phyloP scores from a whole-genome alignment of 1,140 invertebrate genomes.

The Chrysomallon squamiferum region DNA sequence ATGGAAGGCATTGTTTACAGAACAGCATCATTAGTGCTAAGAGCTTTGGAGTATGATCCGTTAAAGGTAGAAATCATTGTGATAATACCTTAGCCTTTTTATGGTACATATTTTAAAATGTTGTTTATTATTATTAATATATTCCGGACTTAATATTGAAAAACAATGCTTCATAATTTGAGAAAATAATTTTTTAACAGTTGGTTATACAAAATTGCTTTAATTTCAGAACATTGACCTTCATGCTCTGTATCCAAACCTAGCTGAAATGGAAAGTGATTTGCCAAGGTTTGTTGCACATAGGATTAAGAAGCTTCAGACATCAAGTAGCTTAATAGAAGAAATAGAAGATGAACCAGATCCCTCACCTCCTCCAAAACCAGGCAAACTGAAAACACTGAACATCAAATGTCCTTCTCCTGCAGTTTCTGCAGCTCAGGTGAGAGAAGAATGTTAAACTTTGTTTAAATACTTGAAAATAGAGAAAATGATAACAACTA shows the following conservation, averaged over 20 bases:
- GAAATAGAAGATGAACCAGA: conserved; percentile 74
- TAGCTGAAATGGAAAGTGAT: conserved; percentile 75
- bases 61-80: conserved; percentile 70
- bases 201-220: too few relatives aligned
- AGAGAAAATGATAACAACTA: too few relatives aligned
- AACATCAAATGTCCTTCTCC: conserved; percentile 30
- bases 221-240: conserved; percentile 78
- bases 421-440: conserved; percentile 19
- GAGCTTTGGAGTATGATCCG: conserved; percentile 79
- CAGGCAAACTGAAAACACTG: conserved; percentile 48
- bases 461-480: too few relatives aligned
- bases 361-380: conserved; percentile 66
- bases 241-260: conserved; percentile 73
- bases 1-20: conserved; percentile 78
- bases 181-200: too few relatives aligned
- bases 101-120: too few relatives aligned
- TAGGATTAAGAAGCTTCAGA: conserved; percentile 76
- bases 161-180: too few relatives aligned
- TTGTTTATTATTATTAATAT: too few relatives aligned
- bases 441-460: conserved; percentile 22
- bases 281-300: conserved; percentile 85
- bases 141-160: too few relatives aligned
- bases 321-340: conserved; percentile 78
- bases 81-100: too few relatives aligned
- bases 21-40: conserved; percentile 71